Percentiles rank a stretch among this genome's conserved stretches.
phyloP scores from a whole-genome alignment of 2,888 invertebrate genomes.

The Geophilus truncorum region DNA sequence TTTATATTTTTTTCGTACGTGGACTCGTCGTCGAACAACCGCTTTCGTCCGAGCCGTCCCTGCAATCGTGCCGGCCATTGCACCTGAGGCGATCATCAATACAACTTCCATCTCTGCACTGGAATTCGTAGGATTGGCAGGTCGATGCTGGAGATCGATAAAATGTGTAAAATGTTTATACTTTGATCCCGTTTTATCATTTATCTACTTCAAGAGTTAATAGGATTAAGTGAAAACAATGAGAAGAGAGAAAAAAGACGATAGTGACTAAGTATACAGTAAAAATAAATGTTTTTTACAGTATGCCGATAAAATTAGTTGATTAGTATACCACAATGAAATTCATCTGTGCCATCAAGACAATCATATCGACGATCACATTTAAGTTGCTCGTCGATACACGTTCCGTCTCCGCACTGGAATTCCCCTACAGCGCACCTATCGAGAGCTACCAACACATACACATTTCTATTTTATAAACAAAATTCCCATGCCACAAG shows the following conservation, averaged over 20 bases:
- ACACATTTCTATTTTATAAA: not conserved
- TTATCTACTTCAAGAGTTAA: not conserved
- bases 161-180: not conserved
- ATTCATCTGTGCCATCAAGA: constrained; percentile 48
- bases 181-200: not conserved
- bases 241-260: not conserved
- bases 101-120: constrained; percentile 59
- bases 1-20: no score
- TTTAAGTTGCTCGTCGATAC: constrained; percentile 44
- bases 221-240: not conserved
- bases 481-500: no score
- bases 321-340: constrained; percentile 41
- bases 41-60: constrained; percentile 42
- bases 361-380: constrained; percentile 47
- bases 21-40: constrained; percentile 39
- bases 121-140: constrained; percentile 62
- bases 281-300: not conserved
- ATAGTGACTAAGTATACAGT: not conserved
- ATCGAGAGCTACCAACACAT: constrained; percentile 31
- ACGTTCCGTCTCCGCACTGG: constrained; percentile 47
- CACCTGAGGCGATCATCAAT: not conserved
- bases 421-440: constrained; percentile 40
- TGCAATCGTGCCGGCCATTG: constrained; percentile 44
- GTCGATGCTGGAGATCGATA: constrained; percentile 51
- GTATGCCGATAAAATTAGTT: not conserved